Base-by-base conservation (phyloP, 2,888 invertebrate genomes). In the Malthinus flaveolus region DNA sequence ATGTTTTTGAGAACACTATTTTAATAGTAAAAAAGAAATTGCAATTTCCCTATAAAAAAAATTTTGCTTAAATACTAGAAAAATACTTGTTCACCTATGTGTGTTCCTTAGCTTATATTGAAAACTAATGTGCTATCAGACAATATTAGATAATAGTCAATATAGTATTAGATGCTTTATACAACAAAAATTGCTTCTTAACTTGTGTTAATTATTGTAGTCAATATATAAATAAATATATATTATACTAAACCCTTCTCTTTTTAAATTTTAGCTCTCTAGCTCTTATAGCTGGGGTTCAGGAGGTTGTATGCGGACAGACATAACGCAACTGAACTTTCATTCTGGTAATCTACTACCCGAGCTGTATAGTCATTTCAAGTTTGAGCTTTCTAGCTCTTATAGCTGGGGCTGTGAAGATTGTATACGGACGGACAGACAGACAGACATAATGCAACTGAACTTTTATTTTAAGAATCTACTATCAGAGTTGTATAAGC, bases 161-260 rank as follows among this genome's bases (percentile, higher is more conserved):
- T n/a, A n/a, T n/a, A n/a, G n/a, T n/a, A n/a, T n/a, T 72, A 71
- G 67, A 66, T 69, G 69, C 68, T 66, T 72, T 69, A 68, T 49
- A 61, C 68, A 56, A 66, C 66, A 68, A 50, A 46, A 68, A 71
- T 62, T 68, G 73, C 73, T 72, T 70, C 71, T 68, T 74, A 72
- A 66, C 73, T 71, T 77, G 72, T 76, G 75, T 76, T 76, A 66
- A 63, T 63, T 60, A 68, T 64, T 73, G 74, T 76, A 76, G 75
- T 72, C 68, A 73, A 74, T 73, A 74, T 63, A 68, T 54, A 39
- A 42, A 11, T 42, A 42, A 42, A 42, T 42, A 42, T 42, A 15
- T 42, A 42, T n/a, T 13, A 15, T 11, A 23, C 6, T 4, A 42
- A 15, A 9, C 23, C 23, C 23, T 23, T 5, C 5, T 23, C 23